phyloP scores from a whole-genome alignment of 2,113 vertebrate species.

The Myrmecophaga tridactyla region DNA sequence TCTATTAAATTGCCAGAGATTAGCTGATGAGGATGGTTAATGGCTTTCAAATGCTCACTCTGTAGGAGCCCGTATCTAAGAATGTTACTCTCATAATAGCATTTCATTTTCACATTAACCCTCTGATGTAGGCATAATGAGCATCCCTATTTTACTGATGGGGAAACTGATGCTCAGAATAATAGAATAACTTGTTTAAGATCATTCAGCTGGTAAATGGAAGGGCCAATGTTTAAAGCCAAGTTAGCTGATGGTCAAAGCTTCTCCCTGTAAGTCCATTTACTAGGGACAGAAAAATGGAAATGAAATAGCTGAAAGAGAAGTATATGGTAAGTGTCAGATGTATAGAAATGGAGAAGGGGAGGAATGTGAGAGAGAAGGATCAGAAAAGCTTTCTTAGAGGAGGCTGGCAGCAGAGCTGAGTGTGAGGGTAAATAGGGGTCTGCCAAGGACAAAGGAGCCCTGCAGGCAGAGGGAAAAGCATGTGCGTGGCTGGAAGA shows the following conservation, averaged over 20 bases:
- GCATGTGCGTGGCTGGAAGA: accelerated
- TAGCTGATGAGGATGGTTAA: neutral
- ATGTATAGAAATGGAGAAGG: neutral
- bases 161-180: neutral
- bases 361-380: neutral
- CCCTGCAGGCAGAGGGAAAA: neutral
- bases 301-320: neutral
- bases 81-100: neutral
- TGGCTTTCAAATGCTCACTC: neutral
- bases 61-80: neutral
- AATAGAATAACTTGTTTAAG: neutral
- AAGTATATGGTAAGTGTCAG: neutral
- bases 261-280: neutral
- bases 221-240: neutral
- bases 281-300: neutral
- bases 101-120: neutral
- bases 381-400: neutral
- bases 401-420: neutral
- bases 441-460: neutral
- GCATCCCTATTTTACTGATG: neutral
- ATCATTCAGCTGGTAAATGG: neutral
- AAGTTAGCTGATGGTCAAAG: neutral
- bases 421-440: neutral
- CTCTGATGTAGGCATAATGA: neutral
- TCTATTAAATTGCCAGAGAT: neutral